phyloP scores from a whole-genome alignment of 2,888 invertebrate species.

The Dolichomitus sp. region DNA sequence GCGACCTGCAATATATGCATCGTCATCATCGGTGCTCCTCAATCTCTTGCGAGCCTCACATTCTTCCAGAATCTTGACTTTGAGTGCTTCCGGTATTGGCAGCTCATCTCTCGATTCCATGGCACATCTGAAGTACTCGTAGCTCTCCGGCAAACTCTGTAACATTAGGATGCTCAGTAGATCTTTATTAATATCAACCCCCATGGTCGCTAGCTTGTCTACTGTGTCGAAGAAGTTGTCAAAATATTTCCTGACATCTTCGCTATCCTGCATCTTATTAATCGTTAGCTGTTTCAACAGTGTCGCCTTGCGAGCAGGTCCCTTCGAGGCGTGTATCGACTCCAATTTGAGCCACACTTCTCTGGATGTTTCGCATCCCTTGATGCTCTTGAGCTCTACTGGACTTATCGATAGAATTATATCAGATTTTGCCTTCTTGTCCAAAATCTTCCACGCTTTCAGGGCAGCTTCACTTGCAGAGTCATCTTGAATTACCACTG shows the following conservation, averaged over 20 bases:
- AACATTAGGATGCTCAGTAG: slow-evolving; percentile 28
- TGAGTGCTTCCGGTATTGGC: slow-evolving; percentile 52
- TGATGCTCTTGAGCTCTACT: slow-evolving; percentile 33
- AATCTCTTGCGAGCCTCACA: slow-evolving; percentile 2
- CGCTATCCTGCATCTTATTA: slow-evolving; percentile 30
- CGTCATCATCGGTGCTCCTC: background rate
- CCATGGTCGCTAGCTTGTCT: slow-evolving; percentile 46
- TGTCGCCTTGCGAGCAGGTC: slow-evolving; percentile 3
- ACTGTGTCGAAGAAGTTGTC: slow-evolving; percentile 44
- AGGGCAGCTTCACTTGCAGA: slow-evolving; percentile 12
- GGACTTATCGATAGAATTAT: slow-evolving; percentile 16
- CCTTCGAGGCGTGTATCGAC: slow-evolving; percentile 42
- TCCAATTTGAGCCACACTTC: slow-evolving; percentile 29
- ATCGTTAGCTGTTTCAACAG: slow-evolving; percentile 50
- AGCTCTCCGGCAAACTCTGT: slow-evolving; percentile 40
- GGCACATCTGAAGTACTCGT: slow-evolving; percentile 56
- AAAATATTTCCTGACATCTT: slow-evolving; percentile 40
- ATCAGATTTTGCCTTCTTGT: slow-evolving; percentile 29
- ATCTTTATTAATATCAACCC: slow-evolving; percentile 35
- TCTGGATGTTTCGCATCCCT: slow-evolving; percentile 20
- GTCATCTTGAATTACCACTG: too few relatives aligned
- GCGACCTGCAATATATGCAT: too few relatives aligned
- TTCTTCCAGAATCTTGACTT: slow-evolving; percentile 55
- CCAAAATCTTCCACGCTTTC: slow-evolving; percentile 10
- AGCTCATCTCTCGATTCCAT: slow-evolving; percentile 62